Conservation (phyloP, 2,113 vertebrate species). For the Pseudorhombus dupliciocellatus region DNA sequence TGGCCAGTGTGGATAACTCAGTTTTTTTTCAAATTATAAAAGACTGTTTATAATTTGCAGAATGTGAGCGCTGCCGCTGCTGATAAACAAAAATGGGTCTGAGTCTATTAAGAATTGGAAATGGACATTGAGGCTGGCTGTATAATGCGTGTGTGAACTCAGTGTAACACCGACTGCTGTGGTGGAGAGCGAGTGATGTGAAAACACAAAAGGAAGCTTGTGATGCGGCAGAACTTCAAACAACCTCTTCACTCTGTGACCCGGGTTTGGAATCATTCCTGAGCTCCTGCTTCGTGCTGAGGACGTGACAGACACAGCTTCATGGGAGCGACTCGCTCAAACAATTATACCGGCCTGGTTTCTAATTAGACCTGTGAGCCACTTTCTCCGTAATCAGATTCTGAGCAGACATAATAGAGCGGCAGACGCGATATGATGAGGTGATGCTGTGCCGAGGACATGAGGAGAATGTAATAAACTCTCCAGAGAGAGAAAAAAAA, state of each 20-base stretch:
- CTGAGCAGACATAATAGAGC: too few species aligned
- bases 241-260: not conserved
- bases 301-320: not conserved
- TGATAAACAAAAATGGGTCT: not conserved
- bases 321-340: not conserved
- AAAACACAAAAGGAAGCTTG: not conserved
- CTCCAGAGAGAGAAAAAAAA: not conserved
- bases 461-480: not conserved
- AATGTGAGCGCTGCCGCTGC: not conserved
- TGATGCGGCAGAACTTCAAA: not conserved
- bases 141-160: not conserved
- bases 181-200: not conserved
- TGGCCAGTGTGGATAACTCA: not conserved
- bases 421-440: too few species aligned
- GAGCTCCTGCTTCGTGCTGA: not conserved
- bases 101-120: not conserved
- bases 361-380: conserved; percentile 26
- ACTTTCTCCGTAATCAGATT: too few species aligned
- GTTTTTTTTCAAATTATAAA: not conserved
- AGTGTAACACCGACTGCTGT: not conserved
- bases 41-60: not conserved
- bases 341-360: conserved; percentile 16
- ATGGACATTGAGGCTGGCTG: not conserved
- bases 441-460: too few species aligned
- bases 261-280: conserved; percentile 5